phyloP scores from a whole-genome alignment of 2,888 invertebrate species.

The Campoplex nolae region DNA sequence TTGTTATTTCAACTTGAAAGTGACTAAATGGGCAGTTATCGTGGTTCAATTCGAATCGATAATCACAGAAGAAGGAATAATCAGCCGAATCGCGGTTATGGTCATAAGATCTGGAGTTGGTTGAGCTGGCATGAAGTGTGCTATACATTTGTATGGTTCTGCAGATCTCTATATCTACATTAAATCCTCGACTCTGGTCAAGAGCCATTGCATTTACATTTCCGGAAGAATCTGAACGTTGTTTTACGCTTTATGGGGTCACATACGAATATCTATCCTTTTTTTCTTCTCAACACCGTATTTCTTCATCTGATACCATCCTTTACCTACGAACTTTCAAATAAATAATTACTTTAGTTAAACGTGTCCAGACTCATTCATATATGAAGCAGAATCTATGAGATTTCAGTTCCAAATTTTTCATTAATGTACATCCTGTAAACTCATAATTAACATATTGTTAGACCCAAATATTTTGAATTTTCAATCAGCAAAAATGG shows the following conservation, averaged over 20 bases:
- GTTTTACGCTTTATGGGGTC: slow-evolving; percentile 73
- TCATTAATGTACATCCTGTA: too few species aligned
- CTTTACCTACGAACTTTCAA: slow-evolving; percentile 1
- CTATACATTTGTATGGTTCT: slow-evolving; percentile 29
- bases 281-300: background rate
- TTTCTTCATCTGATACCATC: slow-evolving; percentile 11
- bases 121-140: slow-evolving; percentile 39
- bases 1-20: background rate
- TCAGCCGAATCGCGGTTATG: slow-evolving; percentile 17
- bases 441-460: too few species aligned
- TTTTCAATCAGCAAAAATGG: background rate
- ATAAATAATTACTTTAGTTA: background rate
- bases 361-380: background rate
- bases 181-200: slow-evolving; percentile 69
- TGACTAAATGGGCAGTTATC: background rate
- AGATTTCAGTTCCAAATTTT: too few species aligned
- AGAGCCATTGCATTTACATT: slow-evolving; percentile 76
- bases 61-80: slow-evolving; percentile 31
- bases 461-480: background rate
- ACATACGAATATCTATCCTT: slow-evolving; percentile 35
- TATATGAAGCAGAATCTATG: too few species aligned
- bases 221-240: slow-evolving; percentile 70
- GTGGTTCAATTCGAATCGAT: background rate
- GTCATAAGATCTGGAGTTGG: slow-evolving; percentile 21
- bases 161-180: slow-evolving; percentile 59